Evolutionary conservation across 2,888 invertebrate species (phyloP), one percentile per base, ranked within the genome.

Genomic region (Crocallis elinguaria): DNA sequence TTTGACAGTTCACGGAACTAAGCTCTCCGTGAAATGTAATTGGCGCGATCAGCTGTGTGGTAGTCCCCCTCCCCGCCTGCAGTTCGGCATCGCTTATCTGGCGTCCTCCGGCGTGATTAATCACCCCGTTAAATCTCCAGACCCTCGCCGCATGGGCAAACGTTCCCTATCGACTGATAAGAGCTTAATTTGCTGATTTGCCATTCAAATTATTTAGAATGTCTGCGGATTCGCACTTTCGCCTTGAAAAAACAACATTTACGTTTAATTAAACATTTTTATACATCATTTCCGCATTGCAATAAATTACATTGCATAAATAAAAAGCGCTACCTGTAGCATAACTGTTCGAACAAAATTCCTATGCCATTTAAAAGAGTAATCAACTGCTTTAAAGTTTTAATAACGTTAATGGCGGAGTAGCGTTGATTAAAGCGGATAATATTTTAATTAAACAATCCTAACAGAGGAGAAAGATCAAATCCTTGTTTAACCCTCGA

Each of bases 101-200:
- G 67, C 76, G 71, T 75, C 77, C 79, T 78, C 78, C 73, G 74
- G 69, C 60, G 78, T 86, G 83, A 88, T 88, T 85, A 84, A 88
- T 88, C 79, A 75, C 73, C 77, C 68, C 64, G 73, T 71, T 79
- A 75, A 75, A 80, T 84, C 81, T 82, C 71, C 69, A 73, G 77
- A 75, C 78, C 77, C 77, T 74, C 73, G 67, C 71, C 69, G 62
- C 75, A 74, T 76, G 69, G 66, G 72, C 67, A 66, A 74, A 69
- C 66, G 67, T 66, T 64, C 65, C 64, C 68, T 60, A 66, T 66
- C 69, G 63, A 62, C 70, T 73, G 75, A 81, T 77, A 75, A n/a
- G 69, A 71, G 67, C 67, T 66, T 52, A 54, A 51, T 57, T 36
- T 50, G 37, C 52, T 54, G 49, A 32, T 60, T 57, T 60, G 65